A percentile compares a stretch with the other conserved stretches of the same genome.
These are phyloP conservation scores for Synergus laeviventris DNA, from an alignment of 2,888 invertebrate genomes.

Conservation along the genomic window DNA sequence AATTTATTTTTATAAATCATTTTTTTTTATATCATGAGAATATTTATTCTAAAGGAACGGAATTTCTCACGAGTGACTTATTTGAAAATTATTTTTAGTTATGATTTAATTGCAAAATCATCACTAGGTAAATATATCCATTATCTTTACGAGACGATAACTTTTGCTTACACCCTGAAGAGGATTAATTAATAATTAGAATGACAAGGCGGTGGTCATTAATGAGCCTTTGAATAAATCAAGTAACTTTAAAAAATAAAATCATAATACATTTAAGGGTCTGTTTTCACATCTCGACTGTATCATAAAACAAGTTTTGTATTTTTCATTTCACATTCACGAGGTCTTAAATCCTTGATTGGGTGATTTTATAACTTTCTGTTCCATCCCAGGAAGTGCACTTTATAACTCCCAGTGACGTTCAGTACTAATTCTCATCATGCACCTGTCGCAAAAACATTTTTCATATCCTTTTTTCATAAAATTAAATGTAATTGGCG, in stretches of 20 bases:
- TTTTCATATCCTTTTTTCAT: background rate
- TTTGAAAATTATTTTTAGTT: background rate
- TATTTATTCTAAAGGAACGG: too few species aligned
- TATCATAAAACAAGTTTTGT: background rate
- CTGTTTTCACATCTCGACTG: background rate
- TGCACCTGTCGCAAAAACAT: background rate
- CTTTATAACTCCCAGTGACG: background rate
- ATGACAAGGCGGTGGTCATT: background rate
- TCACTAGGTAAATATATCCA: background rate
- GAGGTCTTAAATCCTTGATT: background rate
- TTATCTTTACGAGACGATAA: slow-evolving; percentile 2
- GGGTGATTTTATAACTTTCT: background rate
- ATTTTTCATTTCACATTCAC: background rate
- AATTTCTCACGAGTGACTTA: background rate
- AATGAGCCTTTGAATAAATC: slow-evolving; percentile 22
- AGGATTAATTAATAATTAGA: slow-evolving; percentile 18
- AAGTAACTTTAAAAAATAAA: background rate
- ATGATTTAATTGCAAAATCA: background rate
- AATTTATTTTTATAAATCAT: too few species aligned
- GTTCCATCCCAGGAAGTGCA: background rate
- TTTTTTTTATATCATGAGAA: too few species aligned
- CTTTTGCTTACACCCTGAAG: background rate
- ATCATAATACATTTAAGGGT: background rate
- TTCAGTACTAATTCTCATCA: background rate
- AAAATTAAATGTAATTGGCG: background rate